phyloP scores from a whole-genome alignment of 2,888 invertebrate genomes.

The Perithous albicinctus region DNA sequence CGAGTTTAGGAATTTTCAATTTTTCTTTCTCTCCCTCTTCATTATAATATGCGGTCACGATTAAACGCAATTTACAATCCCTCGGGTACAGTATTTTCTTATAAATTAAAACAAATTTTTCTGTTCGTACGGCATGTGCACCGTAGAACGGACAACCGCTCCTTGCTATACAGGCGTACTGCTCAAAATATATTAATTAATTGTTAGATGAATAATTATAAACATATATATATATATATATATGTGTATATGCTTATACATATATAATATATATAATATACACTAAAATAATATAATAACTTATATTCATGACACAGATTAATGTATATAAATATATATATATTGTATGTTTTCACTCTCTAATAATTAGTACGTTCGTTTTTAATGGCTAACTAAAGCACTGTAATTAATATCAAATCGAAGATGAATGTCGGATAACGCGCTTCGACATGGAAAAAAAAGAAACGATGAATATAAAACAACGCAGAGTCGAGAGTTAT shows the following conservation, averaged over 20 bases:
- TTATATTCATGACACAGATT: slow-evolving; percentile 79
- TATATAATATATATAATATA: slow-evolving; percentile 52
- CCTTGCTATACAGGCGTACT: slow-evolving; percentile 70
- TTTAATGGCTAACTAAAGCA: slow-evolving; percentile 26
- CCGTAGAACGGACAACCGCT: slow-evolving; percentile 43
- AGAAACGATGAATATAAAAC: background rate
- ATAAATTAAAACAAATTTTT: slow-evolving; percentile 22
- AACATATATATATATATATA: slow-evolving; percentile 69
- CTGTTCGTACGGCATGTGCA: background rate
- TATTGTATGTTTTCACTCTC: slow-evolving; percentile 51
- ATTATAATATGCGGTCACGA: background rate
- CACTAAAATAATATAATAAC: slow-evolving; percentile 74
- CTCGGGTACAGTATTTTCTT: slow-evolving; percentile 49
- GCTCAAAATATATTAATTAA: slow-evolving; percentile 79
- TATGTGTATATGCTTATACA: slow-evolving; percentile 60
- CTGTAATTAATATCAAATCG: slow-evolving; percentile 75
- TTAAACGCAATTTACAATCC: slow-evolving; percentile 26
- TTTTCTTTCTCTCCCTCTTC: slow-evolving; percentile 20
- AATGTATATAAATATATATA: slow-evolving; percentile 75
- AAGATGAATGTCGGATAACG: slow-evolving; percentile 54
- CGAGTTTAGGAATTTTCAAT: slow-evolving; percentile 43
- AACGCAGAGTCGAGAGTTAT: slow-evolving; percentile 8
- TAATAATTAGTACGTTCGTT: slow-evolving; percentile 46
- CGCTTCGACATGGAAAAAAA: background rate
- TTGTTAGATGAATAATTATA: slow-evolving; percentile 61